A percentile compares a stretch with the other conserved stretches of the same genome.
Evolutionary conservation across 2,797 vertebrate genomes (phyloP).

Genomic region (Myioborus melanocephalus): DNA sequence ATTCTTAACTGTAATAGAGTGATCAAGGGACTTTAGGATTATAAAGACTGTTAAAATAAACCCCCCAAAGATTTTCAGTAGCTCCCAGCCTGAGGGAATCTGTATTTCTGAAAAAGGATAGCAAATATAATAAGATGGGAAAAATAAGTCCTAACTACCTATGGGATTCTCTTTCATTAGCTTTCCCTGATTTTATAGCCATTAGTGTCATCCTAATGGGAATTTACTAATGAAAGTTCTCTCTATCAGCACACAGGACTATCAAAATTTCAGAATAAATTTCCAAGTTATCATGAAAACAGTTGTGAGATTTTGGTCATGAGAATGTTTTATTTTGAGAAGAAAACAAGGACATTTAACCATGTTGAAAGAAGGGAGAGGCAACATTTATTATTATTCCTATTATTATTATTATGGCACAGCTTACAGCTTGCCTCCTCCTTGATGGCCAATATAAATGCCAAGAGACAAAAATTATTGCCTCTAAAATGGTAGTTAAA

Average conservation of each 20-base stretch:
- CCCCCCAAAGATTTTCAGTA: neutral
- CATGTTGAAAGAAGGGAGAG: neutral
- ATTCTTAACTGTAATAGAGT: neutral
- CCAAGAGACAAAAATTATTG: constrained; percentile 73
- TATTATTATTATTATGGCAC: constrained; percentile 63
- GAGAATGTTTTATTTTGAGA: constrained; percentile 23
- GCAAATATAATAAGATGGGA: neutral
- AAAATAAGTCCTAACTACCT: constrained; percentile 46
- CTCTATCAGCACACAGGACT: neutral
- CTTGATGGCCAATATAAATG: constrained; percentile 71
- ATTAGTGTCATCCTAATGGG: constrained; percentile 34
- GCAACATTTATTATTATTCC: constrained; percentile 66
- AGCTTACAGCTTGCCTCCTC: constrained; percentile 55
- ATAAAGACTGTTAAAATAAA: neutral
- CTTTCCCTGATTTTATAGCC: constrained; percentile 25
- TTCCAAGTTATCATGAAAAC: constrained; percentile 45
- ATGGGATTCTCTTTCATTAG: constrained; percentile 46
- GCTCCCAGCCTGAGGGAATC: neutral
- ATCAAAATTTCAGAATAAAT: constrained; percentile 47
- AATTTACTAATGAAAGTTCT: constrained; percentile 47
- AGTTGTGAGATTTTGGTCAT: neutral
- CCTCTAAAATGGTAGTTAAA: constrained; percentile 75
- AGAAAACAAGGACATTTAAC: constrained; percentile 29
- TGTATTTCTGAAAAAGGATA: constrained; percentile 10
- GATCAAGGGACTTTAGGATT: constrained; percentile 4